phyloP scores from a whole-genome alignment of 2,113 vertebrate genomes.

The Aldabrachelys gigantea region DNA sequence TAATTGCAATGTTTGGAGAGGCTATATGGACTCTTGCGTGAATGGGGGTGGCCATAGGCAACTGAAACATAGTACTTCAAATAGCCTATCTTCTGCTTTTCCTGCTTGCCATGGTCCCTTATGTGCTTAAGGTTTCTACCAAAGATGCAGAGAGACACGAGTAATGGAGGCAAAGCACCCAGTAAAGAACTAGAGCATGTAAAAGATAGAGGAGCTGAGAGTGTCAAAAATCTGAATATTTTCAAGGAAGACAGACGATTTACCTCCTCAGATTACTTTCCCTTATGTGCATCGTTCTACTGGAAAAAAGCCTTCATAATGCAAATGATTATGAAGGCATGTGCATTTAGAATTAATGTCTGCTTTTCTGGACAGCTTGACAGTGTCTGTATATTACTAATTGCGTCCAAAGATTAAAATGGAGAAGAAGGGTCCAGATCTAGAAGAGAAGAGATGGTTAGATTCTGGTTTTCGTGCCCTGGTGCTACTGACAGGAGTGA shows the following conservation, averaged over 20 bases:
- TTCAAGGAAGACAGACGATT: accelerated
- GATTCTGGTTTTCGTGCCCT: not conserved
- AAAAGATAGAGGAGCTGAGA: not conserved
- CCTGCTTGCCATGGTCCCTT: not conserved
- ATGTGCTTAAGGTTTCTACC: accelerated
- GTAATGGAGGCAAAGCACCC: not conserved
- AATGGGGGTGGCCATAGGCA: not conserved
- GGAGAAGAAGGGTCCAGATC: not conserved
- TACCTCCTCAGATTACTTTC: not conserved
- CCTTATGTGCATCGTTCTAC: accelerated
- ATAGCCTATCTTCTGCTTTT: accelerated
- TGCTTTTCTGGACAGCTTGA: not conserved
- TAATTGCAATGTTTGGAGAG: not conserved
- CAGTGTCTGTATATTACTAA: not conserved
- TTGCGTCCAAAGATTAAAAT: not conserved
- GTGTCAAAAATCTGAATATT: not conserved
- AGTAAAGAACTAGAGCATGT: not conserved
- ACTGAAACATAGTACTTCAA: accelerated
- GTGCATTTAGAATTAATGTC: not conserved
- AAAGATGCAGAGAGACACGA: not conserved
- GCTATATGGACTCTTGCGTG: not conserved
- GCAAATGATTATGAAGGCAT: not conserved
- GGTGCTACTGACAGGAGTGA: not conserved
- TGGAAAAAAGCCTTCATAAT: not conserved
- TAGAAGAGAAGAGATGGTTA: not conserved